These are phyloP conservation scores for Dinothrombium tinctorium DNA, from an alignment of 1,140 invertebrate genomes.

Conservation along the genomic window DNA sequence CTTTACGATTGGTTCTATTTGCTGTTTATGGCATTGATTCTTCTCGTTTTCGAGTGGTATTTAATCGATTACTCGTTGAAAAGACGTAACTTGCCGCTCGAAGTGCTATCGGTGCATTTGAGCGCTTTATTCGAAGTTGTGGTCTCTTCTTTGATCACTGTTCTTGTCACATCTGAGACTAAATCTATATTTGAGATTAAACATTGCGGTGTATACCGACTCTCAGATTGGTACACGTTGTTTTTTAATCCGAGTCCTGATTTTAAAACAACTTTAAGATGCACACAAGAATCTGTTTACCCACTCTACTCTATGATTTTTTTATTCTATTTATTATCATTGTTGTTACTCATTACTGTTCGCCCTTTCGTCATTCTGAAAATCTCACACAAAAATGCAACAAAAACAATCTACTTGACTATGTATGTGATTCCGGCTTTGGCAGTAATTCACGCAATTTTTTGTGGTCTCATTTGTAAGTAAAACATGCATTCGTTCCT, in stretches of 20 bases:
- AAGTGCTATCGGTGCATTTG: constrained; percentile 40
- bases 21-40: constrained; percentile 43
- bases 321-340: constrained; percentile 61
- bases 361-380: constrained; percentile 40
- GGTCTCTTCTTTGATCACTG: constrained; percentile 40
- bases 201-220: constrained; percentile 44
- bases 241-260: constrained; percentile 79
- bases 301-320: constrained; percentile 89
- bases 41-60: constrained; percentile 65
- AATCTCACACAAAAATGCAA: constrained; percentile 37
- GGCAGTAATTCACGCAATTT: constrained; percentile 59
- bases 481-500: no score
- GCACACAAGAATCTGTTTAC: constrained; percentile 89
- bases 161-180: constrained; percentile 45
- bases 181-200: constrained; percentile 41
- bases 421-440: constrained; percentile 82
- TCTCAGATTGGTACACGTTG: constrained; percentile 88
- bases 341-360: constrained; percentile 51
- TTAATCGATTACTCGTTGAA: constrained; percentile 62
- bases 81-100: constrained; percentile 34
- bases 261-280: constrained; percentile 64
- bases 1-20: constrained; percentile 87
- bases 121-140: constrained; percentile 56
- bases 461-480: constrained; percentile 73
- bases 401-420: constrained; percentile 58